Evolutionary conservation across 2,113 vertebrate genomes (phyloP), one percentile per base, ranked within the genome.

Genomic region (Esox niger): DNA sequence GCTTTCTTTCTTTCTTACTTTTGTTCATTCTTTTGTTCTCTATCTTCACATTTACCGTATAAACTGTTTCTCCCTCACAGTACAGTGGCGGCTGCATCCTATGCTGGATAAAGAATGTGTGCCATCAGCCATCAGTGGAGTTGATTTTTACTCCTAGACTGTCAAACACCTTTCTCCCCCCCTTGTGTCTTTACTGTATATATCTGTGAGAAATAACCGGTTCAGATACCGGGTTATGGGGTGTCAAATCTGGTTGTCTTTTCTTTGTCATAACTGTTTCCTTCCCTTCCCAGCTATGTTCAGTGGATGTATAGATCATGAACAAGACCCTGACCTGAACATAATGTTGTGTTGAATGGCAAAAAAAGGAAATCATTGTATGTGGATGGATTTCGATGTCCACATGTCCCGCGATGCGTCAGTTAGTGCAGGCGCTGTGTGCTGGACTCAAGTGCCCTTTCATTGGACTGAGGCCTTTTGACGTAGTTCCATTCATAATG

Each of bases 251-350:
- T 73, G 58, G 43, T 68, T 66, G 59, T 75, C 72, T 84, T 73
- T 87, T 78, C 81, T 86, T 87, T 78, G 43, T 84, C 86, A 82
- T 85, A 84, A 90, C 86, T 78, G 80, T 86, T 86, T 88, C 84
- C 85, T 88, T 88, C 82, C 84, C 79, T 86, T 75, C 75, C 82
- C 83, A 90, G 89, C 88, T 89, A 85, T 90, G 88, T 91, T 90
- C 84, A 89, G 82, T 87, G 84, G 81, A 86, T 82, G 84, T 88
- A 76, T 74, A 69, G 77, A 82, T 78, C 83, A 82, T 75, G 75
- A 81, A 77, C 85, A 81, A 81, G 77, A 73, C 64, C 66, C 73
- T 54, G 69, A 61, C 75, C 86, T 88, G 88, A 91, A 88, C 90
- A 90, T 90, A 84, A 65, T 75, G 77, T 76, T 78, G 77, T 77